Evolutionary conservation across 2,113 vertebrate species (phyloP), one percentile per base, ranked within the genome.

Genomic region (Silurus asotus): DNA sequence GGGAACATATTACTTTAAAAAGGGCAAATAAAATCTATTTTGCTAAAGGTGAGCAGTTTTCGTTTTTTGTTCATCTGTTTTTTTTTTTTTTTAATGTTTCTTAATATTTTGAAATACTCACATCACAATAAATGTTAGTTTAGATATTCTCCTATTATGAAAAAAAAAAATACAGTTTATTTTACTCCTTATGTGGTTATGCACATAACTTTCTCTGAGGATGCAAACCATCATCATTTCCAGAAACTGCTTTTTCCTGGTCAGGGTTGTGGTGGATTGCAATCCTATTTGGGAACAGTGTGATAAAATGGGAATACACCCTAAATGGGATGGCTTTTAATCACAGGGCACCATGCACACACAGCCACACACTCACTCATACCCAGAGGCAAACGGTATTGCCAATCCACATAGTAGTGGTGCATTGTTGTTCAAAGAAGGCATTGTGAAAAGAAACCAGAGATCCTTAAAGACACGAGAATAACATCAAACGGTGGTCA

Each of bases 381-480:
- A 55, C 2, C 11, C 20, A 53, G n/a, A 55, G 75, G 48, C 20
- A 51, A 49, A 53, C 13, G 19, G 48, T 10, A 23, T 23, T 37
- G 53, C 10, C 76, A 56, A 8, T 77, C 19, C 51, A 77, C 51
- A n/a, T 56, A 74, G 13, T 11, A 70, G 28, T 70, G 69, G 45
- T 78, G 53, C 14, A 58, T 58, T n/a, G 23, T 2, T 76, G 6
- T 76, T 53, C 20, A 9, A 23, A 10, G 15, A 53, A 28, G 11
- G 11, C 7, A 17, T 25, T 59, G 76, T 58, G 25, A 15, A 23
- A 58, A 13, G 55, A 79, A 56, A 75, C 49, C 25, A 48, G 67
- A 58, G 23, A 58, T 64, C 83, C 25, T 88, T 20, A 25, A n/a
- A n/a, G 59, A 87, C 82, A 65, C 14, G 4, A 19, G 8, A 74